These are phyloP conservation scores for Sorex araneus DNA, from an alignment of 2,113 vertebrate species.

Conservation along the genomic window DNA sequence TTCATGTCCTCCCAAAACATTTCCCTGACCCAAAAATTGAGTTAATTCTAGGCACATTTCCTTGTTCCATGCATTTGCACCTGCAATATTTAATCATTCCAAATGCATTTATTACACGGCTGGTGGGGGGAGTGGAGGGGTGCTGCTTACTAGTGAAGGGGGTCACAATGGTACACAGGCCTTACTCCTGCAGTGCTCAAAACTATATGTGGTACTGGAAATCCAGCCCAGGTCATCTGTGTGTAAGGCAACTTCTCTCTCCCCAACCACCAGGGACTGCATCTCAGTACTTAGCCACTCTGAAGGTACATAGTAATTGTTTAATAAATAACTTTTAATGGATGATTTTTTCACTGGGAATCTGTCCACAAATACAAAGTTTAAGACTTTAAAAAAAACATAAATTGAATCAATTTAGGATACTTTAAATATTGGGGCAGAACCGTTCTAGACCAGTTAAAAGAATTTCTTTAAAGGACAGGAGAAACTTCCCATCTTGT, in stretches of 20 bases:
- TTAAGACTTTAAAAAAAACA: background rate
- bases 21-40: background rate
- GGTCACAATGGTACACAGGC: no score
- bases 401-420: constrained; percentile 14
- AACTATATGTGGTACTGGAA: no score
- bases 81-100: background rate
- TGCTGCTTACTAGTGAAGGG: no score
- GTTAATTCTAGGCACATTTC: background rate
- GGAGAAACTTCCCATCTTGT: no score
- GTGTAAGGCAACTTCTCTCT: no score
- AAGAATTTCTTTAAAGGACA: no score
- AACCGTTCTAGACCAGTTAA: background rate
- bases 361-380: background rate
- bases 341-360: background rate
- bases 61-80: background rate
- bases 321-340: constrained; percentile 10
- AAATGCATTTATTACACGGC: background rate
- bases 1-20: background rate
- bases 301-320: background rate
- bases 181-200: no score
- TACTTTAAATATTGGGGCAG: background rate
- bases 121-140: no score
- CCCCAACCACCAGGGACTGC: no score
- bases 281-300: background rate
- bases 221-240: no score